Base-by-base conservation (phyloP, 1,140 invertebrate genomes). In the Drosophila baimaii region DNA sequence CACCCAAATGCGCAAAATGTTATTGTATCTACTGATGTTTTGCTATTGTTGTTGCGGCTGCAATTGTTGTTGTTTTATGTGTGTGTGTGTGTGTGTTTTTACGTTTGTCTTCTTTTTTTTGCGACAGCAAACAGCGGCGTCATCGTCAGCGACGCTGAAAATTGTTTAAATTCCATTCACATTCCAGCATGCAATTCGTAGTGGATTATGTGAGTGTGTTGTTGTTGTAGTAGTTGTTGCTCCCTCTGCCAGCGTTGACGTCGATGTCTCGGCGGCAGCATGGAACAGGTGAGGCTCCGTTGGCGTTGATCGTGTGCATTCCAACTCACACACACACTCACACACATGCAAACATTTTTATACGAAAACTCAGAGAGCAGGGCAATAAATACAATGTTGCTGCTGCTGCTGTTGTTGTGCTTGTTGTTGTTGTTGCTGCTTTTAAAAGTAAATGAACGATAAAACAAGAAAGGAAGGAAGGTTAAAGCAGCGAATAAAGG, bases 181-280 rank as follows among this genome's bases (percentile, higher is more conserved):
- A 91, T 91, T 91, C 90, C 90, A 91, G 83, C 90, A 91, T 91
- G 90, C 90, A 91, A 91, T 91, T 91, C 84, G 79, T 83, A 84
- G 63, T 89, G 90, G 79, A 82, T 84, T 80, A 68, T 68, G 70
- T 69, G 74, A 56, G 72, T 65, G 33, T 68, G 61, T 57, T 46
- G 61, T 63, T 55, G 59, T 44, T 82, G 47, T 29, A 58, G 73
- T 47, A 73, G 69, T 33, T 65, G 75, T 54, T 81, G 78, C n/a
- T 33, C 35, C 37, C 66, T 77, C 66, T 55, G 71, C 59, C 61
- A 58, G 69, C 47, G 73, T 27, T 15, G 31, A 62, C 59, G 59
- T 49, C 77, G 56, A 65, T 64, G 76, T 29, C n/a, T n/a, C n/a
- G n/a, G n/a, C 33, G 83, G 83, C 83, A 88, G 83, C 76, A 73